These are phyloP conservation scores for Atherinomorus stipes DNA, from an alignment of 2,113 vertebrate species.

Conservation along the genomic window DNA sequence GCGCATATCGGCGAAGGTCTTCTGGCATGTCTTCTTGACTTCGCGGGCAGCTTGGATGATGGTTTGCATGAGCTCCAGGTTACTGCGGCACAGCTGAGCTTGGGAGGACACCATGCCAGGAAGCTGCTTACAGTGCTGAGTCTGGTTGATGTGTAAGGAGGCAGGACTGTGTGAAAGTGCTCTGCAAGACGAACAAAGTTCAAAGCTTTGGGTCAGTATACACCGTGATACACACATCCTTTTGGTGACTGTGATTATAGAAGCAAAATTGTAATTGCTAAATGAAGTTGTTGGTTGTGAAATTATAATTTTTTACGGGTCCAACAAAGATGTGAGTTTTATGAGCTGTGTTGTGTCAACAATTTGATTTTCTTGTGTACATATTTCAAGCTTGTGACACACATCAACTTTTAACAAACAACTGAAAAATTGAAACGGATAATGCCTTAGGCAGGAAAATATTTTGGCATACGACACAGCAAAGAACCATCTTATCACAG, in stretches of 20 bases:
- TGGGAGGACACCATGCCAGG: slow-evolving; percentile 94
- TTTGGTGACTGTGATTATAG: neutral
- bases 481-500: slow-evolving; percentile 54
- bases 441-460: slow-evolving; percentile 22
- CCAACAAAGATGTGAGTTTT: neutral
- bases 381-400: neutral
- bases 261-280: neutral
- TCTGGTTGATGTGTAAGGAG: slow-evolving; percentile 91
- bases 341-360: slow-evolving; percentile 11
- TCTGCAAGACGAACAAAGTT: slow-evolving; percentile 73
- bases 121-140: slow-evolving; percentile 95
- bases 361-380: slow-evolving; percentile 14
- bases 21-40: slow-evolving; percentile 94
- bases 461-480: slow-evolving; percentile 19
- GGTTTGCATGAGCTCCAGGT: slow-evolving; percentile 98
- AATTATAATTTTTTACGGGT: slow-evolving; percentile 2
- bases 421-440: slow-evolving; percentile 41
- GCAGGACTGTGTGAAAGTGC: slow-evolving; percentile 89
- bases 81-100: slow-evolving; percentile 95
- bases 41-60: slow-evolving; percentile 92
- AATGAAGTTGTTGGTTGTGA: slow-evolving; percentile 7
- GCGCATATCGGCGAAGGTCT: slow-evolving; percentile 94
- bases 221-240: neutral
- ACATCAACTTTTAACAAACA: slow-evolving; percentile 24
- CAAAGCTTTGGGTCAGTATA: slow-evolving; percentile 7